A percentile compares a stretch with the other conserved stretches of the same genome.
These are phyloP conservation scores for Micronycteris hirsuta DNA, from an alignment of 2,113 vertebrate genomes.

Conservation along the genomic window DNA sequence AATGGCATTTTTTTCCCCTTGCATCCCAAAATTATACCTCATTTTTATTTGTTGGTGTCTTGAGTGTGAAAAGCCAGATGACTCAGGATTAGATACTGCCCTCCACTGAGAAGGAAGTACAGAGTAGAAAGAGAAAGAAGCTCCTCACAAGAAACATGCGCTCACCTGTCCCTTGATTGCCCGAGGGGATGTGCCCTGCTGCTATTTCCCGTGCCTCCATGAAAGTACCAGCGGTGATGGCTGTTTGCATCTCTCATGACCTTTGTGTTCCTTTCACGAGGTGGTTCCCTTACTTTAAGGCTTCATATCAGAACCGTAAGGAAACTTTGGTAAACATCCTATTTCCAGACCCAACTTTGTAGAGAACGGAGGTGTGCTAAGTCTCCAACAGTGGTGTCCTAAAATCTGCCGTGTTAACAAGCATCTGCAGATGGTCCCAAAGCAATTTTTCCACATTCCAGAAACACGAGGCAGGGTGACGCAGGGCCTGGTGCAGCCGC, in stretches of 20 bases:
- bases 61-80: neutral
- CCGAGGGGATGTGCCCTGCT: rapidly evolving
- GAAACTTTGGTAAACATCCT: neutral
- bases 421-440: neutral
- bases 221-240: neutral
- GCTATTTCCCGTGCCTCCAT: rapidly evolving
- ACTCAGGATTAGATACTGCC: no score
- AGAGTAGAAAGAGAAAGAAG: neutral
- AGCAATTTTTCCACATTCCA: neutral
- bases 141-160: neutral
- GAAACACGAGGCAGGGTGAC: neutral
- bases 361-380: neutral
- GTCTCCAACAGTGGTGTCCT: neutral
- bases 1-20: neutral
- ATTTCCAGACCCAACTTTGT: neutral
- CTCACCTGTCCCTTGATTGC: neutral
- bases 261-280: neutral
- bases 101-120: neutral
- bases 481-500: neutral
- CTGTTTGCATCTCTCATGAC: neutral
- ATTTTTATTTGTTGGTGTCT: neutral
- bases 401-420: neutral
- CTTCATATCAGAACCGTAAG: neutral
- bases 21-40: neutral
- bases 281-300: neutral